A percentile compares a stretch with the other conserved stretches of the same genome.
Evolutionary conservation across 1,140 invertebrate species (phyloP).

Genomic region (Dysdera silvatica): DNA sequence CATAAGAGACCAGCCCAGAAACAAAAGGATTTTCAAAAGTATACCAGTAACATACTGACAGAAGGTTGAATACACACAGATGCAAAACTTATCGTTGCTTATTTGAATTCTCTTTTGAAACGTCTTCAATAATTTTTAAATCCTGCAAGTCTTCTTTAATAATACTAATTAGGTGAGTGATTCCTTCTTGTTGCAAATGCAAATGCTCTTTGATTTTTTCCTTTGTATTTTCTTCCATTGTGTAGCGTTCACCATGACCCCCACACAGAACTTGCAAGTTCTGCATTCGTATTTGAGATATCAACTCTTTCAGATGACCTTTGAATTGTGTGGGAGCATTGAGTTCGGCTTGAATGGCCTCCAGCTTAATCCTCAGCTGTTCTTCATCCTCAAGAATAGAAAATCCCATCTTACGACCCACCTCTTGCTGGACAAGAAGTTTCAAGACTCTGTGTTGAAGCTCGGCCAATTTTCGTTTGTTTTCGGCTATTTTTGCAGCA

Average conservation of each 20-base stretch:
- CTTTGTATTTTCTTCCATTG: conserved; percentile 55
- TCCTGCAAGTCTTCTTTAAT: conserved; percentile 66
- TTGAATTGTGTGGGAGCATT: conserved; percentile 87
- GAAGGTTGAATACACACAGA: no score
- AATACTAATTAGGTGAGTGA: conserved; percentile 69
- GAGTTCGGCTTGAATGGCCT: conserved; percentile 73
- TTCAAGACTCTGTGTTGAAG: conserved; percentile 67
- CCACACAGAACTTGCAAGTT: conserved; percentile 48
- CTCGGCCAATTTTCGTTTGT: conserved; percentile 63
- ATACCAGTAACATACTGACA: no score
- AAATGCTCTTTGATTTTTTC: conserved; percentile 62
- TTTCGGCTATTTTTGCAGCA: conserved; percentile 62
- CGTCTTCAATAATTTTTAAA: conserved; percentile 70
- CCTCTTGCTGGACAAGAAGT: conserved; percentile 75
- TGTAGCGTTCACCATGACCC: conserved; percentile 46
- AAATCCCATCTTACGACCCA: conserved; percentile 71
- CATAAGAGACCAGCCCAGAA: no score
- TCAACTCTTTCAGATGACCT: conserved; percentile 77
- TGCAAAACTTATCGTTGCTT: no score
- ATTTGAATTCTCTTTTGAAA: conserved; percentile 60
- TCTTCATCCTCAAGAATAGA: conserved; percentile 83
- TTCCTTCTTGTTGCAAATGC: conserved; percentile 71
- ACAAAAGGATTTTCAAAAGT: no score
- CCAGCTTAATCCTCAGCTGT: conserved; percentile 67
- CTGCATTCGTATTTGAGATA: conserved; percentile 77